phyloP scores from a whole-genome alignment of 1,140 invertebrate species.

The Hyposmocoma kahamanoa region DNA sequence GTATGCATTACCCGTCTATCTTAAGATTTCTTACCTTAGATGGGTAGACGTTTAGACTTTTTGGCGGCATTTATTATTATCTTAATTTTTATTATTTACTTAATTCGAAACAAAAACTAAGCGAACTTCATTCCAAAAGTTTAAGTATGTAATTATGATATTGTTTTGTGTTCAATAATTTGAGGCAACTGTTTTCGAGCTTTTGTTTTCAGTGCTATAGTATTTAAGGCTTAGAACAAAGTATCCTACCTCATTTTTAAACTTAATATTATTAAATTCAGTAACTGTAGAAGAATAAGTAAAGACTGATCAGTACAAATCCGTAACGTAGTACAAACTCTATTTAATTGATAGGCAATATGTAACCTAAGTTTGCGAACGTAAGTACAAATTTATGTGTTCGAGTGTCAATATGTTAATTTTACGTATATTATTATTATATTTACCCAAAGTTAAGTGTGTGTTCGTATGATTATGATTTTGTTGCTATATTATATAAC shows the following conservation, averaged over 20 bases:
- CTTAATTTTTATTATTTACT: too few relatives aligned
- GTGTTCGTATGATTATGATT: slow-evolving; percentile 58
- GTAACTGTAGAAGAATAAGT: slow-evolving; percentile 31
- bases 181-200: too few relatives aligned
- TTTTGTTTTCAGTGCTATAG: too few relatives aligned
- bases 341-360: slow-evolving; percentile 35
- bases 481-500: slow-evolving; percentile 65
- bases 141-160: too few relatives aligned
- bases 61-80: too few relatives aligned
- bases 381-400: slow-evolving; percentile 61
- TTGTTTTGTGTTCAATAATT: too few relatives aligned
- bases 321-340: slow-evolving; percentile 42
- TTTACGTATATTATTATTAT: slow-evolving; percentile 55
- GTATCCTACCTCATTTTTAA: slow-evolving; percentile 48
- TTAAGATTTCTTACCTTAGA: too few relatives aligned
- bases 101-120: too few relatives aligned
- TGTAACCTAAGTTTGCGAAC: slow-evolving; percentile 46
- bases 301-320: slow-evolving; percentile 67
- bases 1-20: too few relatives aligned
- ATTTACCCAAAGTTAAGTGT: slow-evolving; percentile 69
- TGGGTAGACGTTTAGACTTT: too few relatives aligned
- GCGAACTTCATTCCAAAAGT: too few relatives aligned
- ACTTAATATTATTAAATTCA: slow-evolving; percentile 20
- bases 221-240: too few relatives aligned
- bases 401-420: slow-evolving; percentile 52